Conservation (phyloP, 1,140 invertebrate genomes). For the Zaprionus camerounensis region DNA sequence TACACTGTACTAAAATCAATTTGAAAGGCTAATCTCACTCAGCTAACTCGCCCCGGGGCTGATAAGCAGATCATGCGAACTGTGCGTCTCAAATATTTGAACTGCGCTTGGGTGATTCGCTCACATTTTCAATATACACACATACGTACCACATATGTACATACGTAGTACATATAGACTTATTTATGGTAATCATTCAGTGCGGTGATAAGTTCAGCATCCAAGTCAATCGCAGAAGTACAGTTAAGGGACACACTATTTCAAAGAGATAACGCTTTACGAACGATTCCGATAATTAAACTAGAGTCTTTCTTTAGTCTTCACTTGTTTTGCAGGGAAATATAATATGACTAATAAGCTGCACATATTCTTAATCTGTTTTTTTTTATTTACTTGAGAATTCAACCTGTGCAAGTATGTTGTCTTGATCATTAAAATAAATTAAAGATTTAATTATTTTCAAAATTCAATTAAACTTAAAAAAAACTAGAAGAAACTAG, state of each 20-base stretch:
- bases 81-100: neutral
- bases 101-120: neutral
- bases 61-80: neutral
- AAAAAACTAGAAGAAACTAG: too few species aligned
- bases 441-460: too few species aligned
- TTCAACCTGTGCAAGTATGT: too few species aligned
- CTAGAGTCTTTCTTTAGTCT: neutral
- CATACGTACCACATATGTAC: too few species aligned
- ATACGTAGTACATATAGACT: neutral
- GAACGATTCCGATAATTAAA: neutral
- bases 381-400: too few species aligned
- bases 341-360: neutral
- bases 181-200: neutral
- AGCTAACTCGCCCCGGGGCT: neutral
- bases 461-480: too few species aligned
- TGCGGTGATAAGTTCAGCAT: neutral
- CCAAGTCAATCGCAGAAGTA: neutral
- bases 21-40: constrained; percentile 3
- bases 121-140: neutral
- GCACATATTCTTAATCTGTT: too few species aligned
- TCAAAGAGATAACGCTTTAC: neutral
- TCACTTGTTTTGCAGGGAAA: neutral
- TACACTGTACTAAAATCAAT: neutral
- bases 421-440: too few species aligned
- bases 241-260: neutral